Evolutionary conservation across 2,113 vertebrate genomes (phyloP).

Genomic region (Brachirus orientalis): DNA sequence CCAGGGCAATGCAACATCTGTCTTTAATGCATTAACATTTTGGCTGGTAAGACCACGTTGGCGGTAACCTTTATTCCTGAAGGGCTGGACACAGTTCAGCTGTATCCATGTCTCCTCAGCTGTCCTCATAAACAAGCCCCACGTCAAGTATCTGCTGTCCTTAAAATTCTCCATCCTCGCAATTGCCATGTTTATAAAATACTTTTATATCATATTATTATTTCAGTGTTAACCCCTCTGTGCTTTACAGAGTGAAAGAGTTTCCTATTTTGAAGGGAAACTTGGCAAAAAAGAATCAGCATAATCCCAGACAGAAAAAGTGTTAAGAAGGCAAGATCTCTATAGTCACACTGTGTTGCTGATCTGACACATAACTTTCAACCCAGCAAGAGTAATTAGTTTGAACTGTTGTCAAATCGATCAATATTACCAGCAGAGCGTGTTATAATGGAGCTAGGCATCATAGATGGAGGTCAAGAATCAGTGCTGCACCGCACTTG

Average conservation of each 20-base stretch:
- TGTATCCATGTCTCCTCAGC: conserved; percentile 48
- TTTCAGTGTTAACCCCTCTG: neutral
- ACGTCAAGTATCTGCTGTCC: conserved; percentile 44
- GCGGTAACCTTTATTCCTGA: conserved; percentile 59
- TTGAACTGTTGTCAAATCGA: neutral
- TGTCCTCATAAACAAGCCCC: conserved; percentile 46
- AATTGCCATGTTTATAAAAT: conserved; percentile 2
- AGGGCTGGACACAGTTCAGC: conserved; percentile 60
- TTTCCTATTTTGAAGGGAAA: no score
- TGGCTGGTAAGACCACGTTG: conserved; percentile 14
- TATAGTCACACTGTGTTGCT: neutral
- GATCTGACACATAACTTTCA: neutral
- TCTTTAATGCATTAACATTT: conserved; percentile 23
- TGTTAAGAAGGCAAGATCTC: neutral
- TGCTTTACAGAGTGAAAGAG: neutral
- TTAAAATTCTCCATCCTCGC: conserved; percentile 36
- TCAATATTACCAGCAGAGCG: neutral
- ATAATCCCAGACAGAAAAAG: neutral
- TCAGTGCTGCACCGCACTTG: conserved; percentile 11
- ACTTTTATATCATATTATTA: conserved; percentile 1
- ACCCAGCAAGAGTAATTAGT: neutral
- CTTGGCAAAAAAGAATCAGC: no score
- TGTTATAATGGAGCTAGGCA: neutral
- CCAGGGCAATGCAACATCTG: neutral
- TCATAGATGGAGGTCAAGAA: conserved; percentile 10